Base-by-base conservation (phyloP, 1,140 invertebrate genomes). In the Linepithema humile region DNA sequence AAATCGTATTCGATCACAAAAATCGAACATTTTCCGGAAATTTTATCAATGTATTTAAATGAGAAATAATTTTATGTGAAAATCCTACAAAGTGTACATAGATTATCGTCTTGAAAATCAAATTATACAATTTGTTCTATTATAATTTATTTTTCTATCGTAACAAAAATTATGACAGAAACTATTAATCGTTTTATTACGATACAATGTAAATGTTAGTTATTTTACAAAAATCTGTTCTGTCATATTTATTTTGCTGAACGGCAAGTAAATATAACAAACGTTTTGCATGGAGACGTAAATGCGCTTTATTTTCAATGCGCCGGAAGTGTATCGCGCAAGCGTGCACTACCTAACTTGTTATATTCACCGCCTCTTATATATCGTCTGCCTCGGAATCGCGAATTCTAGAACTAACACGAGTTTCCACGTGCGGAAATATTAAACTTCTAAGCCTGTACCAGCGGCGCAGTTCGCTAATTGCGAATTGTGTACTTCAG, bases 391-490 rank as follows among this genome's bases (percentile, higher is more conserved):
- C 48, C 75, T 69, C 35, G 64, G 45, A 69, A 69, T 69, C 45
- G 26, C 64, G 48, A 80, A 80, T 80, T 80, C 64, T 43, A 80
- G 75, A 55, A 80, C 75, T 29, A 80, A 55, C 75, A 55, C 40
- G 32, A 26, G 48, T 69, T 70, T 43, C 48, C 75, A 55, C 64
- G 38, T 70, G 23, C 64, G 38, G 64, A 57, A 70, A 80, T 80
- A 80, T 80, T 80, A 80, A 80, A 80, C 48, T 80, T 20, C 35
- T 70, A 70, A 80, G n/a, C 50, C 48, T 40, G 64, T 23, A 40
- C 60, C 43, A 32, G 35, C 23, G 20, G 55, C 29, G 72, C 12
- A 69, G 35, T 80, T 53, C 26, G 35, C 64, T 80, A 80, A 80
- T 80, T 80, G 45, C 75, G 48, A 69, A 48, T 40, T 45, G 17